A percentile compares a stretch with the other conserved stretches of the same genome.
phyloP scores from a whole-genome alignment of 1,140 invertebrate species.

The Choristoneura fumiferana region DNA sequence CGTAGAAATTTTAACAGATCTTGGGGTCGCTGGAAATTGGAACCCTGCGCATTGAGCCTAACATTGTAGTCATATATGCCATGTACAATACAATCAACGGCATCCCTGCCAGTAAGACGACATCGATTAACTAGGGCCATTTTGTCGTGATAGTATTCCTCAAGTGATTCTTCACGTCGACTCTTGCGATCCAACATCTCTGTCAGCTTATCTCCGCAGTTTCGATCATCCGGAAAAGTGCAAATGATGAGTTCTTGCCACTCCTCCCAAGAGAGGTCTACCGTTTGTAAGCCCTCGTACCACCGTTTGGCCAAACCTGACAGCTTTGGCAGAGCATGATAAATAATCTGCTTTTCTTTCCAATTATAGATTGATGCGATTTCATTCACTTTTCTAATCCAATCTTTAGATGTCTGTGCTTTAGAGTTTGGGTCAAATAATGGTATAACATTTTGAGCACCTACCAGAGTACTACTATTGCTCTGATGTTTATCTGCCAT shows the following conservation, averaged over 20 bases:
- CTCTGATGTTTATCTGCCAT: too few relatives aligned
- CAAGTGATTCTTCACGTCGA: constrained; percentile 9
- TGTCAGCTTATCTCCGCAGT: constrained; percentile 3
- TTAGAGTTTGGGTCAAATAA: too few relatives aligned
- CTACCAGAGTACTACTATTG: too few relatives aligned
- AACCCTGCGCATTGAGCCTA: constrained; percentile 20
- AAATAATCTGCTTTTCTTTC: constrained; percentile 17
- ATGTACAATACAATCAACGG: constrained; percentile 23
- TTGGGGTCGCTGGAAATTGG: constrained; percentile 10
- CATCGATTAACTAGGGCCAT: constrained; percentile 7
- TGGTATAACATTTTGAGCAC: too few relatives aligned
- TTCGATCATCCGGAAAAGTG: constrained; percentile 12
- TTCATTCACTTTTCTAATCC: too few relatives aligned
- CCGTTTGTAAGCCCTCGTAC: not conserved
- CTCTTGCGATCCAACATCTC: constrained; percentile 14
- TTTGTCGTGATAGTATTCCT: constrained; percentile 19
- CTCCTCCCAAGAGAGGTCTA: not conserved
- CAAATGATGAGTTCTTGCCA: constrained; percentile 6
- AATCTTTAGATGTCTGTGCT: too few relatives aligned
- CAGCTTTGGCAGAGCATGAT: constrained; percentile 12
- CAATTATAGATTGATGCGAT: too few relatives aligned
- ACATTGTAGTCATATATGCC: constrained; percentile 22
- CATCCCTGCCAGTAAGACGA: constrained; percentile 16
- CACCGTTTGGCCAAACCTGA: constrained; percentile 6
- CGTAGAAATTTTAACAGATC: constrained; percentile 19